These are phyloP conservation scores for Bathynomus jamesi DNA, from an alignment of 1,140 invertebrate genomes.

Conservation along the genomic window DNA sequence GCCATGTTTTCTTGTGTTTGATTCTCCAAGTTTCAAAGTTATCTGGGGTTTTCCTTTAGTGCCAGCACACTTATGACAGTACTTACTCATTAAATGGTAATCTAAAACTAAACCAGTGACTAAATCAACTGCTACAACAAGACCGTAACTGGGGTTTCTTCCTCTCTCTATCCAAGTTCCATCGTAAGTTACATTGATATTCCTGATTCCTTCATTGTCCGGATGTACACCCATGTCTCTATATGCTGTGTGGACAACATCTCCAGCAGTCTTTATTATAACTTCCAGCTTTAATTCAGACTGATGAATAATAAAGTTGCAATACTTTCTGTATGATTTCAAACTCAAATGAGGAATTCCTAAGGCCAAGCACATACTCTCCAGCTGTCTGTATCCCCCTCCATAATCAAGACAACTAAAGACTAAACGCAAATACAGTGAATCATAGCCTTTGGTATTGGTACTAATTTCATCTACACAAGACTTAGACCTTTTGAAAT, in stretches of 20 bases:
- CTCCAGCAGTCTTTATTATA: neutral
- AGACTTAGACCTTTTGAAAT: neutral
- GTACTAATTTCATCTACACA: neutral
- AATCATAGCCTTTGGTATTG: neutral
- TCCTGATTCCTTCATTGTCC: neutral
- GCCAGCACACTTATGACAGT: neutral
- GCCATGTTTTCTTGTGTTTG: neutral
- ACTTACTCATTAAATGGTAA: neutral
- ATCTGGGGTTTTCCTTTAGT: neutral
- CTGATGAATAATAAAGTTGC: neutral
- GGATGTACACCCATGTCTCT: neutral
- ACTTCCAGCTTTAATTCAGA: neutral
- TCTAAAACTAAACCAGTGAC: neutral
- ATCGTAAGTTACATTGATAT: neutral
- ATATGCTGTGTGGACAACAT: neutral
- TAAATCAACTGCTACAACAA: neutral
- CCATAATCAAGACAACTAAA: neutral
- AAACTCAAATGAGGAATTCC: neutral
- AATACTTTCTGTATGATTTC: neutral
- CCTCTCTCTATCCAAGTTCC: neutral
- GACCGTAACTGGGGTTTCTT: neutral
- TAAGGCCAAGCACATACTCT: neutral
- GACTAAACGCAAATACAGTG: neutral
- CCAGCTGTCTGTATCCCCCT: neutral
- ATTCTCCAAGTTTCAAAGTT: neutral